Evolutionary conservation across 2,113 vertebrate genomes (phyloP).

Genomic region (Morone chrysops): DNA sequence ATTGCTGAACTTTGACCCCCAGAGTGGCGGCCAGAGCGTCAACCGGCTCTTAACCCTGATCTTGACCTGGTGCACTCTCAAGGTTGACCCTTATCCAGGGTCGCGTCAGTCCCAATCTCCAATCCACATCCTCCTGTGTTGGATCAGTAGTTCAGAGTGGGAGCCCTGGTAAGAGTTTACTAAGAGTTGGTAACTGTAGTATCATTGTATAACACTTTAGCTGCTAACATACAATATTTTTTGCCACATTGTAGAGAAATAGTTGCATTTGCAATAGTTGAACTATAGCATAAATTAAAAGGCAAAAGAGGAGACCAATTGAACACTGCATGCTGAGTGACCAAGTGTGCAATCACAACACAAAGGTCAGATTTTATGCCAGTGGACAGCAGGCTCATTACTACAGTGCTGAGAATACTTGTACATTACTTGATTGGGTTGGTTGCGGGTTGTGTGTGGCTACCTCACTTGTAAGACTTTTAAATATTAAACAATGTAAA

Average conservation of each 20-base stretch:
- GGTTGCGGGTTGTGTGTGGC: not conserved
- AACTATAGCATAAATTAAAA: not conserved
- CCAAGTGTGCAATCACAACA: not conserved
- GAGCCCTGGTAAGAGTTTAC: not conserved
- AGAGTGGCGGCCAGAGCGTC: not conserved
- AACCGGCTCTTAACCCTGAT: slow-evolving; percentile 1
- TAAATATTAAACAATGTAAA: not conserved
- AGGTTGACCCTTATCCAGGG: not conserved
- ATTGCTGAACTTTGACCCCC: slow-evolving; percentile 3
- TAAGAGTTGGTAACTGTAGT: not conserved
- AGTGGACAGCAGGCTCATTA: not conserved
- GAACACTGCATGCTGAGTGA: not conserved
- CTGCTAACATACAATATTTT: not conserved
- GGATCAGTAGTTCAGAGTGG: not conserved
- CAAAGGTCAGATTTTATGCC: slow-evolving; percentile 1
- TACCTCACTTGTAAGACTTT: not conserved
- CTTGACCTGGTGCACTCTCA: not conserved
- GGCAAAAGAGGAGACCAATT: not conserved
- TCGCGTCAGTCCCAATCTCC: not conserved
- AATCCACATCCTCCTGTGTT: not conserved
- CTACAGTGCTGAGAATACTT: not conserved
- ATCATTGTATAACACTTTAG: not conserved
- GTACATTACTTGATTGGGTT: not conserved
- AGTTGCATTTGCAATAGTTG: not conserved
- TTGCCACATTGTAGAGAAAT: not conserved